phyloP scores from a whole-genome alignment of 1,140 invertebrate species.

The Dolichoris vasculosae region DNA sequence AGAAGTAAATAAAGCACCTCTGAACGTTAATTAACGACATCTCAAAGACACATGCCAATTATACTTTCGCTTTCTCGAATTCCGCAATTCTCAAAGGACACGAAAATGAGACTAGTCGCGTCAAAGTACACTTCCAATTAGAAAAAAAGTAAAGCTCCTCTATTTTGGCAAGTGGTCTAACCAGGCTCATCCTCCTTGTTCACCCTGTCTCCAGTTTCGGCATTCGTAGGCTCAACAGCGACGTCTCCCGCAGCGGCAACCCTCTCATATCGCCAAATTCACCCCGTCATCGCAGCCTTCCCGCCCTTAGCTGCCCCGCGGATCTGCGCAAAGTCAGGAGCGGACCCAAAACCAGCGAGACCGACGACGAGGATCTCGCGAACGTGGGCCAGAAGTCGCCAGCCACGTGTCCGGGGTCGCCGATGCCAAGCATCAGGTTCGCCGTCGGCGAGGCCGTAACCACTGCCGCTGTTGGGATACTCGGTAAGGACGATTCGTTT shows the following conservation, averaged over 20 bases:
- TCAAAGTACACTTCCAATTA: no score
- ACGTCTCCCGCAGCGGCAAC: constrained; percentile 65
- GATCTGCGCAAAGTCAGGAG: constrained; percentile 49
- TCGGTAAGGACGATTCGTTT: constrained; percentile 57
- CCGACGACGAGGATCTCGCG: constrained; percentile 48
- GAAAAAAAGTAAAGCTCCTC: no score
- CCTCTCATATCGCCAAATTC: constrained; percentile 60
- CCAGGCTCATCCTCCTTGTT: background rate
- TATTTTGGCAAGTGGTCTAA: background rate
- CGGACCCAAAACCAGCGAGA: constrained; percentile 45
- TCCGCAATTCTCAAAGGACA: no score
- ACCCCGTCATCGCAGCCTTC: constrained; percentile 70
- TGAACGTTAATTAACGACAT: no score
- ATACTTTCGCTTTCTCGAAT: no score
- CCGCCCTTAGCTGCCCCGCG: constrained; percentile 60
- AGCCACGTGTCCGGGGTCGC: constrained; percentile 67
- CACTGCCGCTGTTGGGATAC: constrained; percentile 64
- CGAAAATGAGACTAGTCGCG: no score
- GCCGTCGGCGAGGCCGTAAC: constrained; percentile 80
- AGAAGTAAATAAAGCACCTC: no score
- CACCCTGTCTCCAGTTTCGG: constrained; percentile 48
- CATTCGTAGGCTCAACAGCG: constrained; percentile 69
- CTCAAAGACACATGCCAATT: no score
- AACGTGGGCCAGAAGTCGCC: constrained; percentile 62
- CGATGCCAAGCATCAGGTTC: constrained; percentile 77